Percentiles rank a stretch among this genome's conserved stretches.
phyloP scores from a whole-genome alignment of 2,797 vertebrate genomes.

The Gymnoscopelus braueri region DNA sequence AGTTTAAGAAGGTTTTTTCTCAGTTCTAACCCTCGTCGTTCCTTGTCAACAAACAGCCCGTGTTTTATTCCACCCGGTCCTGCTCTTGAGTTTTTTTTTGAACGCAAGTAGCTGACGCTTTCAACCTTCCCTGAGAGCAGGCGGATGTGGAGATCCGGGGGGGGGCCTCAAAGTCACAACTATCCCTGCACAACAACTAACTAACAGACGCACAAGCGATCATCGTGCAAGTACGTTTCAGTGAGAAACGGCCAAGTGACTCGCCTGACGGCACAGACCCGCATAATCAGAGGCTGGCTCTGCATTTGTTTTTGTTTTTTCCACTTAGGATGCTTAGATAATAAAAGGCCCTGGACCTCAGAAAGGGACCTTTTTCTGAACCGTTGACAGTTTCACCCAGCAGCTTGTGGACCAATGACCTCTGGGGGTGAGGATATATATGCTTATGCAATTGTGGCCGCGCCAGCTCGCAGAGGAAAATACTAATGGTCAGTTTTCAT shows the following conservation, averaged over 20 bases:
- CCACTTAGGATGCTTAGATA: slow-evolving; percentile 20
- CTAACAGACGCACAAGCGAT: neutral
- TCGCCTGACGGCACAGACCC: neutral
- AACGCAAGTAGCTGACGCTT: neutral
- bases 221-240: neutral
- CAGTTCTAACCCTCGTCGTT: no score
- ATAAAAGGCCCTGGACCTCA: slow-evolving; percentile 45
- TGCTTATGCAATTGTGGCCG: slow-evolving; percentile 5
- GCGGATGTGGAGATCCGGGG: slow-evolving; percentile 8
- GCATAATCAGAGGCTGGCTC: slow-evolving; percentile 6
- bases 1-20: no score
- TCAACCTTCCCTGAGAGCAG: neutral
- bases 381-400: slow-evolving; percentile 38
- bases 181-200: neutral
- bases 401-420: slow-evolving; percentile 34
- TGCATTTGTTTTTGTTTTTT: slow-evolving; percentile 19
- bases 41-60: slow-evolving; percentile 9
- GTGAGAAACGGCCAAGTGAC: neutral
- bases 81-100: neutral
- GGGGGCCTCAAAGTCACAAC: neutral
- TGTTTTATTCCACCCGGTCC: slow-evolving; percentile 22
- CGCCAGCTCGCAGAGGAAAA: no score
- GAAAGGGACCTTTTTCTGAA: slow-evolving; percentile 48
- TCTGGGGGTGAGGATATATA: slow-evolving; percentile 34
- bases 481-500: no score